Evolutionary conservation across 2,888 invertebrate species (phyloP).

Genomic region (Drosophila stalkeri): DNA sequence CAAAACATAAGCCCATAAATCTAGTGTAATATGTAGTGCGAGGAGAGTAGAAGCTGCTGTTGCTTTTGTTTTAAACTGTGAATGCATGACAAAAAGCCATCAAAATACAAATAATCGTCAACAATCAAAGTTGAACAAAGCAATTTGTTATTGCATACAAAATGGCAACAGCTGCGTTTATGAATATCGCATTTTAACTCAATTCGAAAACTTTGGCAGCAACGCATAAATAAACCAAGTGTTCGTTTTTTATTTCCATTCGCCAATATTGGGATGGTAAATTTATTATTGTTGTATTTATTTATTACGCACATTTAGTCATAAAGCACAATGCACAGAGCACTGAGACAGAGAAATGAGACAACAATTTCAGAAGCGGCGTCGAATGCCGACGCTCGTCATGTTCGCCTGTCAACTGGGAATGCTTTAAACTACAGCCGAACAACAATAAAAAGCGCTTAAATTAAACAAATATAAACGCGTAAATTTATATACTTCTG

Average conservation of each 20-base stretch:
- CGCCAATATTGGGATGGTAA: conserved; percentile 46
- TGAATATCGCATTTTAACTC: conserved; percentile 58
- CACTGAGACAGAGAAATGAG: conserved; percentile 44
- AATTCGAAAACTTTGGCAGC: conserved; percentile 68
- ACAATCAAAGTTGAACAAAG: conserved; percentile 61
- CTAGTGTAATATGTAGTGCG: not conserved
- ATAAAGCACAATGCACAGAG: conserved; percentile 61
- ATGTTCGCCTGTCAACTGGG: conserved; percentile 59
- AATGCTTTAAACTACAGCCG: conserved; percentile 38
- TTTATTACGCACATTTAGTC: conserved; percentile 73
- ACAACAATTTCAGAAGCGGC: conserved; percentile 40
- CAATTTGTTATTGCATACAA: conserved; percentile 68
- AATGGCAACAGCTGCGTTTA: conserved; percentile 69
- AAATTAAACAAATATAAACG: conserved; percentile 45
- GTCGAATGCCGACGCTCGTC: conserved; percentile 57
- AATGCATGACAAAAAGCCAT: conserved; percentile 66
- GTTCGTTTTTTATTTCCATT: conserved; percentile 25
- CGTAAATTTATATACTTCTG: conserved; percentile 41
- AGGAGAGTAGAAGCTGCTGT: conserved; percentile 8
- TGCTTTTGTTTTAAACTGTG: conserved; percentile 28
- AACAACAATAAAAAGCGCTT: conserved; percentile 39
- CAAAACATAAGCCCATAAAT: conserved; percentile 9
- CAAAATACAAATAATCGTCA: conserved; percentile 62
- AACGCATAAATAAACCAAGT: conserved; percentile 62
- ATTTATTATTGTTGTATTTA: conserved; percentile 67